A percentile compares a stretch with the other conserved stretches of the same genome.
Evolutionary conservation across 2,113 vertebrate genomes (phyloP).

Genomic region (Corynorhinus townsendii): DNA sequence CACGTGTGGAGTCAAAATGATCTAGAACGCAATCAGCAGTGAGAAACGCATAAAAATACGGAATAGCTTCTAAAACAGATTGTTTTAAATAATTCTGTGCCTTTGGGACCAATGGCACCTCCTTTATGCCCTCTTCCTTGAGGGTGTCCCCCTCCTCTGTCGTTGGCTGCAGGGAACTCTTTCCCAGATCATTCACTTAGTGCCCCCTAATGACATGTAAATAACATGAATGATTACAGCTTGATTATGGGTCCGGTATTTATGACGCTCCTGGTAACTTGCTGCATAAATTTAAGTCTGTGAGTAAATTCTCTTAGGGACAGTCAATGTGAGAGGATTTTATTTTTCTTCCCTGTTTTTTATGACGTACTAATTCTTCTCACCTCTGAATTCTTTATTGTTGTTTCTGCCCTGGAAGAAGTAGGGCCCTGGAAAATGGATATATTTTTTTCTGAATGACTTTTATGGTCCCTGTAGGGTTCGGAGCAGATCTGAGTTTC

Average conservation of each 20-base stretch:
- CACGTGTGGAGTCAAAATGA: neutral
- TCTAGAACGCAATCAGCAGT: neutral
- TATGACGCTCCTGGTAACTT: conserved; percentile 49
- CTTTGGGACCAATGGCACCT: conserved; percentile 12
- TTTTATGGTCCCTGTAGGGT: conserved; percentile 49
- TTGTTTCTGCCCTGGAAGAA: conserved; percentile 60
- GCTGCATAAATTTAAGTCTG: conserved; percentile 54
- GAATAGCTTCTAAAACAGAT: conserved; percentile 49
- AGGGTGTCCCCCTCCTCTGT: conserved; percentile 22
- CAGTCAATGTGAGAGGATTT: conserved; percentile 16
- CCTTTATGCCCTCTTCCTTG: neutral
- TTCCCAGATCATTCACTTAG: conserved; percentile 49
- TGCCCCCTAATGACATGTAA: conserved; percentile 55
- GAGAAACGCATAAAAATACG: neutral
- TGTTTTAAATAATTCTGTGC: conserved; percentile 60
- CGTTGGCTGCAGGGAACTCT: conserved; percentile 29
- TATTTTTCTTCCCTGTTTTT: conserved; percentile 57
- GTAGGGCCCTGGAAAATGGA: conserved; percentile 37
- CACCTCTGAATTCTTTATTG: conserved; percentile 45
- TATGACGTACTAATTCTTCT: conserved; percentile 62
- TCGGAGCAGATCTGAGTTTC: conserved; percentile 25
- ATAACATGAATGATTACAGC: conserved; percentile 64
- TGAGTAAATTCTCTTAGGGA: conserved; percentile 57
- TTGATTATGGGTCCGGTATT: conserved; percentile 54
- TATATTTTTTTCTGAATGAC: conserved; percentile 23